Conservation (phyloP, 2,888 invertebrate species). For the Oligia fasciuncula region DNA sequence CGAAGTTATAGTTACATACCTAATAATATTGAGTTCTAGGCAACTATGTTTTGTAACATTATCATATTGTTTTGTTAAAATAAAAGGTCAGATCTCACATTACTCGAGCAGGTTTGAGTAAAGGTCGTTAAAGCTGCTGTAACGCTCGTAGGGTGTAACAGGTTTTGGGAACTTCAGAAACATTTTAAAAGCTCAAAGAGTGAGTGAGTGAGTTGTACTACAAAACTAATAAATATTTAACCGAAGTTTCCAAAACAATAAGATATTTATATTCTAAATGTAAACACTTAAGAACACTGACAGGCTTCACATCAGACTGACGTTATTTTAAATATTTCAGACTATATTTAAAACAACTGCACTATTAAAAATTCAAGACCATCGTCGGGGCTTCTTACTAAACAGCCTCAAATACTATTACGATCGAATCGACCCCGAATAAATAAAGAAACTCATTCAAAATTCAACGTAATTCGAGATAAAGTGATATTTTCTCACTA, state of each 20-base stretch:
- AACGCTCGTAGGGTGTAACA: constrained; percentile 1
- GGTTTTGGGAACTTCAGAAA: constrained; percentile 2
- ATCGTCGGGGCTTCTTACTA: not conserved
- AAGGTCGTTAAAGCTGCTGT: constrained; percentile 22
- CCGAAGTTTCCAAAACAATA: not conserved
- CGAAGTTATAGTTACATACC: not conserved
- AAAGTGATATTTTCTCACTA: constrained; percentile 53
- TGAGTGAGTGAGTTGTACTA: not conserved
- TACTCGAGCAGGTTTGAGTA: constrained; percentile 25
- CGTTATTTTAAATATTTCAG: not conserved
- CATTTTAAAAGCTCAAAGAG: constrained; percentile 11
- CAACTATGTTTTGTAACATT: constrained; percentile 21
- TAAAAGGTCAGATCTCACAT: constrained; percentile 41
- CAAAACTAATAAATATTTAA: not conserved
- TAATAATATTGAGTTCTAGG: constrained; percentile 12
- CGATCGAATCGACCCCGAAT: not conserved
- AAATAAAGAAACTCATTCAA: constrained; percentile 30
- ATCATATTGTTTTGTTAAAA: constrained; percentile 22
- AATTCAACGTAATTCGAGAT: constrained; percentile 20
- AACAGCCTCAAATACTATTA: constrained; percentile 6
- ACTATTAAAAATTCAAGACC: not conserved
- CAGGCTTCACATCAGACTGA: not conserved
- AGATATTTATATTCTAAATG: not conserved
- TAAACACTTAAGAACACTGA: not conserved
- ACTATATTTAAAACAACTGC: not conserved